These are phyloP conservation scores for Stenodera caucasica DNA, from an alignment of 2,888 invertebrate genomes.

Conservation along the genomic window DNA sequence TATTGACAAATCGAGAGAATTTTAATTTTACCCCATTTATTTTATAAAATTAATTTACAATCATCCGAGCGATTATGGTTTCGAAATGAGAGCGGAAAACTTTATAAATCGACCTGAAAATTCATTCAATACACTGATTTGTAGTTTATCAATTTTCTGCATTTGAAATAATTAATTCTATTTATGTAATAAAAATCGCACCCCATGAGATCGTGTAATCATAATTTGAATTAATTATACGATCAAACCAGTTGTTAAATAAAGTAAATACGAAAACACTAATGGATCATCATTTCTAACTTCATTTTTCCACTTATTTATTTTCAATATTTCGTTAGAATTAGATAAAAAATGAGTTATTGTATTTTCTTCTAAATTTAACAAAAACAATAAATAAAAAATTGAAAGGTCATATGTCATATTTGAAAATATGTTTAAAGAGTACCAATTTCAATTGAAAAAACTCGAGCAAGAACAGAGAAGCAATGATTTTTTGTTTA, in stretches of 20 bases:
- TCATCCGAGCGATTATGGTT: background rate
- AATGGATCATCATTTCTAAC: too few species aligned
- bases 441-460: background rate
- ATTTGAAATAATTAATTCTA: background rate
- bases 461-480: background rate
- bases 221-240: constrained; percentile 1
- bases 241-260: too few species aligned
- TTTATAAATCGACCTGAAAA: background rate
- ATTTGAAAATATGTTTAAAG: background rate
- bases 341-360: too few species aligned
- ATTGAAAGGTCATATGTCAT: background rate
- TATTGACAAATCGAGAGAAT: too few species aligned
- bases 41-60: too few species aligned
- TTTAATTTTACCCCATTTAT: too few species aligned
- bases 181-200: background rate
- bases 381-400: background rate
- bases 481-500: too few species aligned
- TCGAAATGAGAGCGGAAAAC: background rate
- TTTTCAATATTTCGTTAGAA: too few species aligned
- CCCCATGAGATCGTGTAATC: background rate
- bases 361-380: too few species aligned
- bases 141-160: too few species aligned
- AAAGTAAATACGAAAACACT: too few species aligned
- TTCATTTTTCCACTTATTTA: too few species aligned
- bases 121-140: background rate